Conservation (phyloP, 2,113 vertebrate species). For the Xiphophorus couchianus region DNA sequence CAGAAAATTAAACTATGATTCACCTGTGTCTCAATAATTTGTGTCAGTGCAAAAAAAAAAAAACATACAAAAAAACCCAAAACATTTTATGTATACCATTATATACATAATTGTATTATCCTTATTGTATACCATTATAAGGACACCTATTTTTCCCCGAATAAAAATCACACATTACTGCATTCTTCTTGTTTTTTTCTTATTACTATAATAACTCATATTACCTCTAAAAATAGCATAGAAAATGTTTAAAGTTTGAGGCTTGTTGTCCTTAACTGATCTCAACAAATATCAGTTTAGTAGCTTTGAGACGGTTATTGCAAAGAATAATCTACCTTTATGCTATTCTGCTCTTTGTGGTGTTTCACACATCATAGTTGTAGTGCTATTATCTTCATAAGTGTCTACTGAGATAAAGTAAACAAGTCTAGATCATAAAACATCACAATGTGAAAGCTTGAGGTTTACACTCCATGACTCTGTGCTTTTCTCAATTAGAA, state of each 20-base stretch:
- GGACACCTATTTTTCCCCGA: constrained; percentile 1
- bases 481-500: not conserved
- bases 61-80: too few species aligned
- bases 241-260: constrained; percentile 49
- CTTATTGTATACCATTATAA: not conserved
- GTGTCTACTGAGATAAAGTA: not conserved
- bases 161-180: not conserved
- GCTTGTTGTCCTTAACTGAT: constrained; percentile 18
- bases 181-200: not conserved
- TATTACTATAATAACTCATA: constrained; percentile 26
- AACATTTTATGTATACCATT: not conserved
- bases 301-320: too few species aligned
- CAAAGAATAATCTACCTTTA: too few species aligned
- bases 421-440: not conserved
- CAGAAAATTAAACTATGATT: not conserved
- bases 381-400: not conserved
- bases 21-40: too few species aligned
- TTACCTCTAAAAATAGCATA: constrained; percentile 17
- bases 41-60: too few species aligned
- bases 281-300: too few species aligned
- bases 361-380: too few species aligned
- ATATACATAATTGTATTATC: too few species aligned
- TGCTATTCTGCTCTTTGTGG: too few species aligned
- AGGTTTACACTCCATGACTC: not conserved
- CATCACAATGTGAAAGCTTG: not conserved